These are phyloP conservation scores for Psittacula cyanocephala DNA, from an alignment of 2,113 vertebrate genomes.

Conservation along the genomic window DNA sequence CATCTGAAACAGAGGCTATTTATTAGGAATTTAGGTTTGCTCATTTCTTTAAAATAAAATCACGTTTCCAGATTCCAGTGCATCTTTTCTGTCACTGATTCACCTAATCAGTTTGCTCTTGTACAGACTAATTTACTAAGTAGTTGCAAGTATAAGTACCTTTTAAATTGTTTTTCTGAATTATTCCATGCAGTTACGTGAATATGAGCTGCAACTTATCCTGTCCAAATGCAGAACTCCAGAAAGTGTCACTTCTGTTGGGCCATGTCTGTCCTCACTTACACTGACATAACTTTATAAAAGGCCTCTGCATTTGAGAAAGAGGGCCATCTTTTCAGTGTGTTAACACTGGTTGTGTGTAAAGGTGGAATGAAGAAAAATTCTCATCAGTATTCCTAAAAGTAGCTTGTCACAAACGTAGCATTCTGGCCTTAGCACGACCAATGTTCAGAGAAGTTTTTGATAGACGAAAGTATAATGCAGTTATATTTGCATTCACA, in stretches of 20 bases:
- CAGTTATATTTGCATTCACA: background rate
- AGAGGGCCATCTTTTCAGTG: background rate
- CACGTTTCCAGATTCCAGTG: constrained; percentile 12
- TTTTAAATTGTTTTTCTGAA: background rate
- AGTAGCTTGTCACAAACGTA: background rate
- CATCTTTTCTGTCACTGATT: constrained; percentile 26
- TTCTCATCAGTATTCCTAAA: rapidly evolving
- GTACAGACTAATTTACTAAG: constrained; percentile 9
- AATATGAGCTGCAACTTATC: background rate
- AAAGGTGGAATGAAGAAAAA: background rate
- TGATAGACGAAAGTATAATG: background rate
- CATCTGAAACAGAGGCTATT: background rate
- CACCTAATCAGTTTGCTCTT: constrained; percentile 48
- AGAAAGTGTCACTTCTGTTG: background rate
- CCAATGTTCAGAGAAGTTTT: background rate
- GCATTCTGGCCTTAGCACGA: rapidly evolving
- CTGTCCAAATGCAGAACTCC: background rate
- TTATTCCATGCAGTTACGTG: background rate
- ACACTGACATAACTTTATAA: background rate
- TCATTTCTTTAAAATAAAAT: constrained; percentile 46
- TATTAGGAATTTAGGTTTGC: background rate
- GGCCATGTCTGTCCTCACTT: background rate
- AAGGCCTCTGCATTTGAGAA: background rate
- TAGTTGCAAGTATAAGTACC: background rate
- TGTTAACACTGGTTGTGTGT: rapidly evolving